A percentile compares a stretch with the other conserved stretches of the same genome.
These are phyloP conservation scores for Stratiolaelaps scimitus DNA, from an alignment of 1,140 invertebrate genomes.

Conservation along the genomic window DNA sequence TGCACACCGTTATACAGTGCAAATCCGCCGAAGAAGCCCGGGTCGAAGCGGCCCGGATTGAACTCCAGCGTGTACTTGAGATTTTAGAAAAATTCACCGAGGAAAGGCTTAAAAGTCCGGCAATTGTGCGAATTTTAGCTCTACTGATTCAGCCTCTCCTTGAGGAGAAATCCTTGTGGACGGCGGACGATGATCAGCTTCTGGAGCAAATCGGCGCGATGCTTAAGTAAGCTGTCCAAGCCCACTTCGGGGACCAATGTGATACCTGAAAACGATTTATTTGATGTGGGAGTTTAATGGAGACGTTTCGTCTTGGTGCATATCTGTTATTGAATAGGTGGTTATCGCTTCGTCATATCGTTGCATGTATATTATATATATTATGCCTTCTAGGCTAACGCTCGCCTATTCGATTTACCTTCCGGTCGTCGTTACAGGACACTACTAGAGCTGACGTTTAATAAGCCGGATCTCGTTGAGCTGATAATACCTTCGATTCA, in stretches of 20 bases:
- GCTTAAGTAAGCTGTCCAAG: not conserved
- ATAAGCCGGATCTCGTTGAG: conserved; percentile 16
- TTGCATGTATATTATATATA: too few relatives aligned
- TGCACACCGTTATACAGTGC: not conserved
- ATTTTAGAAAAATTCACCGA: not conserved
- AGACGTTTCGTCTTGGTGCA: too few relatives aligned
- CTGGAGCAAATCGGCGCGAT: not conserved
- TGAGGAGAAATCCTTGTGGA: not conserved
- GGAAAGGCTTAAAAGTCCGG: not conserved
- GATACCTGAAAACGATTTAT: not conserved
- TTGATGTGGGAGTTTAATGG: too few relatives aligned
- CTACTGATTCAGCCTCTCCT: not conserved
- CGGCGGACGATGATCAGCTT: not conserved
- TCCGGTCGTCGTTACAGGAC: not conserved
- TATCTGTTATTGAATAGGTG: too few relatives aligned
- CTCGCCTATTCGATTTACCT: not conserved
- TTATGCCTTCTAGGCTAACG: too few relatives aligned
- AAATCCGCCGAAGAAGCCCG: not conserved
- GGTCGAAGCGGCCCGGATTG: not conserved
- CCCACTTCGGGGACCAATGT: not conserved
- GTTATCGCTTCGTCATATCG: too few relatives aligned
- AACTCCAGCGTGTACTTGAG: not conserved
- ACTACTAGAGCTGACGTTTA: conserved; percentile 2
- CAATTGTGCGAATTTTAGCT: not conserved
- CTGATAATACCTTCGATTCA: not conserved